Evolutionary conservation across 2,888 invertebrate species (phyloP).

Genomic region (Amiota communis): DNA sequence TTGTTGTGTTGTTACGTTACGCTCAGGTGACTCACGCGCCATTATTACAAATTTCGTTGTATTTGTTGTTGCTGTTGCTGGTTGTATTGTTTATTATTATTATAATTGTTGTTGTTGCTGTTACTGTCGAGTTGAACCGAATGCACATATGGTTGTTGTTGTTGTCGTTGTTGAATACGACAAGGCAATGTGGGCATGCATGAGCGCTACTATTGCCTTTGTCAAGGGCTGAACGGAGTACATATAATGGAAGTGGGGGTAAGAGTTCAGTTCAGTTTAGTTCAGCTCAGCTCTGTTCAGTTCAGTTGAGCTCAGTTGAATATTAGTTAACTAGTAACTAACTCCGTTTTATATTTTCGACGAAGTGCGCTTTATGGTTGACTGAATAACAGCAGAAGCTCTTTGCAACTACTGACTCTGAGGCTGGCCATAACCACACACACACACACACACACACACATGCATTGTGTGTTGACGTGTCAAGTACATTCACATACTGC

Average conservation of each 20-base stretch:
- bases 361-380: conserved; percentile 64
- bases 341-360: conserved; percentile 25
- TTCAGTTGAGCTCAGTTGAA: conserved; percentile 40
- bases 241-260: conserved; percentile 13
- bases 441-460: conserved; percentile 19
- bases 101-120: conserved; percentile 30
- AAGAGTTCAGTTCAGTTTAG: conserved; percentile 9
- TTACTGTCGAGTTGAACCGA: conserved; percentile 24
- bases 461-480: conserved; percentile 28
- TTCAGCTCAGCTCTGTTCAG: conserved; percentile 13
- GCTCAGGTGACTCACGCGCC: conserved; percentile 69
- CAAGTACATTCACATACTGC: conserved; percentile 12
- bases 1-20: conserved; percentile 55
- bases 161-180: neutral
- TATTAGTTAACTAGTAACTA: conserved; percentile 49
- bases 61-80: neutral
- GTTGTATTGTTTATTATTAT: conserved; percentile 27
- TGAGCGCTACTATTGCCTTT: neutral
- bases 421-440: conserved; percentile 56
- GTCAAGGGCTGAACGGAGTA: conserved; percentile 29
- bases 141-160: conserved; percentile 44
- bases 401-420: conserved; percentile 34
- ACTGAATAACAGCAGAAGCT: conserved; percentile 37
- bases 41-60: conserved; percentile 35
- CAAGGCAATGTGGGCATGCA: conserved; percentile 12